Base-by-base conservation (phyloP, 1,140 invertebrate genomes). In the Papilio helenus region DNA sequence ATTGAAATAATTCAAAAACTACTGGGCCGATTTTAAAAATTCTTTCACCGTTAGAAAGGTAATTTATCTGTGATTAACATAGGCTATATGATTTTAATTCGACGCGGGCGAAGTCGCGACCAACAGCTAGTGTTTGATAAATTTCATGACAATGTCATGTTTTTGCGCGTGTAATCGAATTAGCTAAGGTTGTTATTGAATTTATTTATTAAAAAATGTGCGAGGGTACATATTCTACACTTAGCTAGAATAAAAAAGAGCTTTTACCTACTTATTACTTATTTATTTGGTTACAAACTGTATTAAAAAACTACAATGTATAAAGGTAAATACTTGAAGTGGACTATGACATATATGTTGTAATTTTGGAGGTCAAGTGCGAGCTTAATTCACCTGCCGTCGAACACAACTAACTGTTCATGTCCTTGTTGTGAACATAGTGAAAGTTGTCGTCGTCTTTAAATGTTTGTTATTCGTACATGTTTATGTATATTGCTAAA, bases 301-400 rank as follows among this genome's bases (percentile, higher is more conserved):
- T 46, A 46, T 16, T 46, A 12, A 68, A 29, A 68, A 14, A 16
- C 61, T 68, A 18, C 26, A 68, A 16, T 34, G 12, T 8, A 16
- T 68, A 34, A 29, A 68, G 3, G 14, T 68, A 68, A 29, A 68
- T 14, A 68, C 12, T 68, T 8, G 16, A 72, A 72, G 34, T 46
- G 26, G 44, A 26, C 72, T 74, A 44, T 74, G 72, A 74, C 72
- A 44, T 44, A 72, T 26, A 74, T 74, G 72, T 44, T 51, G 72
- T 74, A 74, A 72, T 72, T 74, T 74, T 74, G 72, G 72, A 74
- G 72, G 72, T 74, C 72, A 74, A 74, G 72, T 74, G 72, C 72
- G 72, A 26, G 44, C 39, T 74, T 74, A 16, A 46, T 74, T 26
- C 72, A 74, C 72, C 72, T 74, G 72, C 42, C 20, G 42, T 20